Evolutionary conservation across 2,797 vertebrate genomes (phyloP).

Genomic region (Danio choprae): DNA sequence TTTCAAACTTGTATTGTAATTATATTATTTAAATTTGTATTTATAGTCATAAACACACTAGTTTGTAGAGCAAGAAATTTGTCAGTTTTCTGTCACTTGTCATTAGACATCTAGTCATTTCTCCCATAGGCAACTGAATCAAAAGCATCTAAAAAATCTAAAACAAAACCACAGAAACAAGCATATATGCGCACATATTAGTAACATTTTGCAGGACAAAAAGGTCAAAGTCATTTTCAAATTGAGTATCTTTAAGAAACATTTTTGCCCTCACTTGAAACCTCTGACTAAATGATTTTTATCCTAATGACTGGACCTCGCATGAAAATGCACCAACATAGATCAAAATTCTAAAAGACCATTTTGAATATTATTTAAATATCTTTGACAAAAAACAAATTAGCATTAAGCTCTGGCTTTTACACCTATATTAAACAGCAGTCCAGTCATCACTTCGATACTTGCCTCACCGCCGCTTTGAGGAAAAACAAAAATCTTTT

Average conservation of each 20-base stretch:
- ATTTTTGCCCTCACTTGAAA: neutral
- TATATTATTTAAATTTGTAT: no score
- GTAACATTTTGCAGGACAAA: neutral
- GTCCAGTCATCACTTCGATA: neutral
- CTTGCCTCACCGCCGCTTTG: neutral
- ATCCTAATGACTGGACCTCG: neutral
- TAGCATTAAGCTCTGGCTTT: neutral
- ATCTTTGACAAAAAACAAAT: neutral
- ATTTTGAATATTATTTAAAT: neutral
- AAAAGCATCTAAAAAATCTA: no score
- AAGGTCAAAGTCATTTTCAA: neutral
- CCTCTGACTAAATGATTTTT: neutral
- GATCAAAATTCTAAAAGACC: neutral
- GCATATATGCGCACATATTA: no score
- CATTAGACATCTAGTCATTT: no score
- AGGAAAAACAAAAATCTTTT: conserved; percentile 14
- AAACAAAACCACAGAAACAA: no score
- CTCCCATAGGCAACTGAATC: no score
- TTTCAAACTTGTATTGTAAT: no score
- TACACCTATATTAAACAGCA: neutral
- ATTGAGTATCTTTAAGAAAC: neutral
- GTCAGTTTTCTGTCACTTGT: no score
- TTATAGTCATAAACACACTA: no score
- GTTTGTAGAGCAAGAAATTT: no score
- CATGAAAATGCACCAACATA: neutral